Evolutionary conservation across 2,888 invertebrate genomes (phyloP).

Genomic region (Eupeodes luniger): DNA sequence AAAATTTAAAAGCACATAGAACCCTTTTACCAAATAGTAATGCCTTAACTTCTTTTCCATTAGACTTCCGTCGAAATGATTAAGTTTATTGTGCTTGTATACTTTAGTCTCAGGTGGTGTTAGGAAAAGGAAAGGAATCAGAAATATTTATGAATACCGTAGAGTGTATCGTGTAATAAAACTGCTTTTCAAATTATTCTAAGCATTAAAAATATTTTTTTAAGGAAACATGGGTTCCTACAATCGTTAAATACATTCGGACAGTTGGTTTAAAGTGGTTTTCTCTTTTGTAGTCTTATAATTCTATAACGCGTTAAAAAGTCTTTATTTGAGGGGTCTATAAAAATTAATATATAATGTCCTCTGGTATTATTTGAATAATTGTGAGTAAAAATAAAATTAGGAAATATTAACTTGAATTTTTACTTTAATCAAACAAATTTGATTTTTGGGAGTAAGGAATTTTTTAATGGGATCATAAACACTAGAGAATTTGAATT

Average conservation of each 20-base stretch:
- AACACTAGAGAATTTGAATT: neutral
- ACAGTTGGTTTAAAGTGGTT: neutral
- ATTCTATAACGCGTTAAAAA: neutral
- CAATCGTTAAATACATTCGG: constrained; percentile 6
- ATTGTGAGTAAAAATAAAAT: neutral
- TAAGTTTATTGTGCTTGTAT: constrained; percentile 28
- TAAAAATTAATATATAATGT: neutral
- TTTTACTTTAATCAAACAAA: neutral
- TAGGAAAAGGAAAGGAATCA: constrained; percentile 17
- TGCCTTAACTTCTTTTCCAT: constrained; percentile 52
- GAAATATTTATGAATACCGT: constrained; percentile 42
- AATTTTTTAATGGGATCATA: neutral
- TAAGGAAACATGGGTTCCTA: neutral
- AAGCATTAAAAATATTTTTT: constrained; percentile 14
- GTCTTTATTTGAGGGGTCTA: neutral
- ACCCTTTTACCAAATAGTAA: constrained; percentile 44
- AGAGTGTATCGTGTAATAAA: constrained; percentile 41
- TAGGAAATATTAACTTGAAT: no score
- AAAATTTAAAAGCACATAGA: constrained; percentile 16
- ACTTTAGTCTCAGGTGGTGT: neutral
- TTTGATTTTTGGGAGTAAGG: neutral
- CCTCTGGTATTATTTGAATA: neutral
- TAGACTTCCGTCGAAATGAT: constrained; percentile 11
- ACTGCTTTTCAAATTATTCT: constrained; percentile 30
- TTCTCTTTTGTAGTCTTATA: neutral